phyloP scores from a whole-genome alignment of 2,888 invertebrate species.

The Hydraecia micacea region DNA sequence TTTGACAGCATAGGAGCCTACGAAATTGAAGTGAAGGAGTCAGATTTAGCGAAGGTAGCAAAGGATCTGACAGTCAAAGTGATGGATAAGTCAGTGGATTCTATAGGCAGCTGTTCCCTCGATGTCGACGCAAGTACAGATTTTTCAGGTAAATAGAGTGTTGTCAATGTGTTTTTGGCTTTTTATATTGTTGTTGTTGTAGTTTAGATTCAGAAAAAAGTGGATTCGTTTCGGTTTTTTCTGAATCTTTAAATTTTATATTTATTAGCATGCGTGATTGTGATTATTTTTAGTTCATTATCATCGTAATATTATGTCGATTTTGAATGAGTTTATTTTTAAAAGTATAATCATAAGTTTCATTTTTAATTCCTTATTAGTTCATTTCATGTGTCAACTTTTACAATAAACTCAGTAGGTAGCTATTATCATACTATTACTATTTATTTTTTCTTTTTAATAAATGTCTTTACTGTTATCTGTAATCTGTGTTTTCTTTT shows the following conservation, averaged over 20 bases:
- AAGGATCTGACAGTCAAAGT: conserved; percentile 88
- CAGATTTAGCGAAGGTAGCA: conserved; percentile 82
- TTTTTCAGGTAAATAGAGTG: conserved; percentile 91
- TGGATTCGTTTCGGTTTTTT: conserved; percentile 6
- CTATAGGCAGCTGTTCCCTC: conserved; percentile 96
- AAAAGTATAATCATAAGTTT: background rate
- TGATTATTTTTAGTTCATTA: conserved; percentile 46
- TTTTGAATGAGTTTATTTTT: conserved; percentile 34
- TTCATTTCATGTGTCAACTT: background rate
- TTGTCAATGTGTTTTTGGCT: conserved; percentile 72
- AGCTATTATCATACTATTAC: conserved; percentile 16
- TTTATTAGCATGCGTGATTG: conserved; percentile 48
- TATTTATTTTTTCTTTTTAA: conserved; percentile 46
- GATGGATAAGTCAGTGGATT: conserved; percentile 95
- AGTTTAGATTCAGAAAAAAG: conserved; percentile 62
- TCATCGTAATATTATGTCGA: conserved; percentile 34
- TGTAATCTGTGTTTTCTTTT: conserved; percentile 67
- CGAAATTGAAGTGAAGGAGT: conserved; percentile 87
- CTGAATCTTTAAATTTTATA: conserved; percentile 6
- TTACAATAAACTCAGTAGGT: conserved; percentile 34
- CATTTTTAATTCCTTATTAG: background rate
- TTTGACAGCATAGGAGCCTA: conserved; percentile 86
- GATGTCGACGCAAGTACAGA: conserved; percentile 95
- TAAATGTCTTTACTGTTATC: conserved; percentile 61
- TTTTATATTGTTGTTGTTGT: conserved; percentile 62